These are phyloP conservation scores for Scortum barcoo DNA, from an alignment of 2,113 vertebrate species.

Conservation along the genomic window DNA sequence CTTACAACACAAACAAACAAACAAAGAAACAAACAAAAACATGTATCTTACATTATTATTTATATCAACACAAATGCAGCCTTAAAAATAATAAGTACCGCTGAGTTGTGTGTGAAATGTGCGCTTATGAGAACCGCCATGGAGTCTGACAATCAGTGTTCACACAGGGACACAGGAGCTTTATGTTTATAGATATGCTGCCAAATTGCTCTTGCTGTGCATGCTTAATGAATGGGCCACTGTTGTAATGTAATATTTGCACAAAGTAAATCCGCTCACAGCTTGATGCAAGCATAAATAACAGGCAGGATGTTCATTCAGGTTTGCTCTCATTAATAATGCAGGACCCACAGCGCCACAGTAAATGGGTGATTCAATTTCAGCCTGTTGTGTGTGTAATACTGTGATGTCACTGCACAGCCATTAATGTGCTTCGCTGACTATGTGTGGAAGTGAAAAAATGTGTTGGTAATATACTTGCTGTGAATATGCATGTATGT, in stretches of 20 bases:
- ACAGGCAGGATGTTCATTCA: conserved; percentile 74
- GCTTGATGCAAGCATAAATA: conserved; percentile 75
- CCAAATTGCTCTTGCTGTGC: conserved; percentile 61
- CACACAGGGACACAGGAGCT: conserved; percentile 15
- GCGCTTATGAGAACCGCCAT: background rate
- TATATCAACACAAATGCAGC: background rate
- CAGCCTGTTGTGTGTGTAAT: conserved; percentile 55
- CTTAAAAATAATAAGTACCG: background rate
- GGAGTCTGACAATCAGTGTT: conserved; percentile 11
- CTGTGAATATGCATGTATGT: background rate
- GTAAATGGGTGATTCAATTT: conserved; percentile 71
- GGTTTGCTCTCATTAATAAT: conserved; percentile 77
- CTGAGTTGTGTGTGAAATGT: conserved; percentile 13
- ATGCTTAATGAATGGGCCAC: conserved; percentile 65
- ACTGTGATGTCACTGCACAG: conserved; percentile 32
- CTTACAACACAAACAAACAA: background rate
- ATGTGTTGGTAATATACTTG: background rate
- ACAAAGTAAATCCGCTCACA: conserved; percentile 70
- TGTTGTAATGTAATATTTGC: conserved; percentile 75
- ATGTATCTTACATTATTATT: too few species aligned
- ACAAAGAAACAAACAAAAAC: background rate
- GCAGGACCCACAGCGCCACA: conserved; percentile 61
- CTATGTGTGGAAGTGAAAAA: background rate
- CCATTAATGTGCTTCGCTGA: conserved; percentile 33
- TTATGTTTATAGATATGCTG: conserved; percentile 62